Evolutionary conservation across 2,113 vertebrate genomes (phyloP).

Genomic region (Oriolus oriolus): DNA sequence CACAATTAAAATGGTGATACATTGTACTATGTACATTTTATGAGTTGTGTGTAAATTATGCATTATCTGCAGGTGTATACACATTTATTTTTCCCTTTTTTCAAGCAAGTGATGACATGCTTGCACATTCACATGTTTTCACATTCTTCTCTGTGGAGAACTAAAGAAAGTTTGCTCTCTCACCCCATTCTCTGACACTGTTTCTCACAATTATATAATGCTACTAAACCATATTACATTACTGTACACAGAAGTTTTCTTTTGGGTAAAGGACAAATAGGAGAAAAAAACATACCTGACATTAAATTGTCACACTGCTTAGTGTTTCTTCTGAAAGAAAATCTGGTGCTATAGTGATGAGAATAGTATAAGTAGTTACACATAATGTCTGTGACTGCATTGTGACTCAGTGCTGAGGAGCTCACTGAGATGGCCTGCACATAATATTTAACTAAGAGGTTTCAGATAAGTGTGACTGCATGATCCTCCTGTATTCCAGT

Average conservation of each 20-base stretch:
- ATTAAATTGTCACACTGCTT: neutral
- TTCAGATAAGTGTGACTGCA: neutral
- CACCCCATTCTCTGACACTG: neutral
- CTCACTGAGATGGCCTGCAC: neutral
- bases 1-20: neutral
- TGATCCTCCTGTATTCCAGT: neutral
- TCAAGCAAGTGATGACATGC: neutral
- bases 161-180: neutral
- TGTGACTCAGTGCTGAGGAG: neutral
- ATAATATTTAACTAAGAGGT: neutral
- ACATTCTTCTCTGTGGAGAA: neutral
- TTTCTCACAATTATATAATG: neutral
- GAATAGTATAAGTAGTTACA: neutral
- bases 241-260: neutral
- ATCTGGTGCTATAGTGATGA: neutral
- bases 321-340: neutral
- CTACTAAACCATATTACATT: neutral
- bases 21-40: neutral
- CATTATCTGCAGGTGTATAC: neutral
- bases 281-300: neutral
- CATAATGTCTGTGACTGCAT: accelerated
- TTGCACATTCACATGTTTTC: neutral
- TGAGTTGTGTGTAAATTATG: neutral
- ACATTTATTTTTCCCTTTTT: neutral
- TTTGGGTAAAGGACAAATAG: neutral